Base-by-base conservation (phyloP, 2,888 invertebrate genomes). In the Abrostola triplasia region DNA sequence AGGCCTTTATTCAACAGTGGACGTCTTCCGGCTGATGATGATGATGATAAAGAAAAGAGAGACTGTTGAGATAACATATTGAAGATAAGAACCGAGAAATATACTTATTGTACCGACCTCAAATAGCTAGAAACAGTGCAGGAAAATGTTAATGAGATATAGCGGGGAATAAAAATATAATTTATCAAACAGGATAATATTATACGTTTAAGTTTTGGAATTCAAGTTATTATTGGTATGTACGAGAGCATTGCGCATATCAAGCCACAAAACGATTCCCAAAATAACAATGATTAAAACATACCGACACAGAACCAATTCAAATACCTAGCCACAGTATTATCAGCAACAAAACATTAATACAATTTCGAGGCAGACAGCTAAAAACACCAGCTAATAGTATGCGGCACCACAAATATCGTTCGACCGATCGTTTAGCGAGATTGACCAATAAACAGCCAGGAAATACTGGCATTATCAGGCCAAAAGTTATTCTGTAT, bases 381-480 rank as follows among this genome's bases (percentile, higher is more conserved):
- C 36, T 36, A 58, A 64, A 74, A 53, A 64, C 12, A 41, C 36
- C 6, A 58, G 37, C 58, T 48, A 66, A 66, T 58, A 59, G 36
- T 48, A 56, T 42, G 51, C 40, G 35, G 52, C 62, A 64, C 58
- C 66, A 69, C 58, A 70, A 65, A 79, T 61, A 59, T 49, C 7
- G 36, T 59, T 38, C 37, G 11, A 10, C 56, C 40, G 55, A 72
- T 58, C 53, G 48, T 72, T 79, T 60, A 72, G 50, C 59, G 37
- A 62, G 64, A 70, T 66, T 64, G 52, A 38, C 54, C 59, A 52
- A 73, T 59, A 72, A 64, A 76, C 65, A 64, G 38, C 36, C n/a
- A 40, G 36, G 13, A 49, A 55, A 61, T 51, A 64, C 41, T 59
- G 51, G 49, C 60, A 67, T 51, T 51, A 68, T 50, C 53, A 9